phyloP scores from a whole-genome alignment of 2,113 vertebrate genomes.

The Malurus cyaneus region DNA sequence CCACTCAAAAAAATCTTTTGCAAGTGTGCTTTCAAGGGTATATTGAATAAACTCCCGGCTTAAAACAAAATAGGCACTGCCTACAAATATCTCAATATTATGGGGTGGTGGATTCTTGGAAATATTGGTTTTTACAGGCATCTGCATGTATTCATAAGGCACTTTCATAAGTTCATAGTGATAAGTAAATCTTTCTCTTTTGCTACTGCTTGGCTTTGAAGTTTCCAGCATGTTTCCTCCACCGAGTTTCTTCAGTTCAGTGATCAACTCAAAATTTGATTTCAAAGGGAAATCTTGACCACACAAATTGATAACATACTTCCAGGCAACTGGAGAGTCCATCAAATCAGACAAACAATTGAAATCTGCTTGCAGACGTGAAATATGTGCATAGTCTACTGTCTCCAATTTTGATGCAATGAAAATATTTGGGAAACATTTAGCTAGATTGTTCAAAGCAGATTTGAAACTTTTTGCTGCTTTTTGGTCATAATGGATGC shows the following conservation, averaged over 20 bases:
- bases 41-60: conserved; percentile 80
- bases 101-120: conserved; percentile 82
- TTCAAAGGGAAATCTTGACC: conserved; percentile 93
- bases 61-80: conserved; percentile 92
- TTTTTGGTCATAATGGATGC: conserved; percentile 92
- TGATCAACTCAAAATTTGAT: conserved; percentile 85
- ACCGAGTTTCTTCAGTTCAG: conserved; percentile 81
- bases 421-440: conserved; percentile 87
- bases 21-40: conserved; percentile 71
- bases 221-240: conserved; percentile 91
- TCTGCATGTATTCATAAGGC: conserved; percentile 79
- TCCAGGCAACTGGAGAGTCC: conserved; percentile 82
- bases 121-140: conserved; percentile 79
- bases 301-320: conserved; percentile 90
- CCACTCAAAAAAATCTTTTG: conserved; percentile 88
- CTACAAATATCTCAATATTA: conserved; percentile 85
- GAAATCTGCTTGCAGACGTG: conserved; percentile 88
- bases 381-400: conserved; percentile 88
- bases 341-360: conserved; percentile 90
- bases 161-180: conserved; percentile 79
- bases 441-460: conserved; percentile 84
- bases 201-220: conserved; percentile 78
- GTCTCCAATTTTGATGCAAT: conserved; percentile 87
- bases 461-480: conserved; percentile 79
- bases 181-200: conserved; percentile 85